Base-by-base conservation (phyloP, 2,888 invertebrate species). In the Rhodophaea formosa region DNA sequence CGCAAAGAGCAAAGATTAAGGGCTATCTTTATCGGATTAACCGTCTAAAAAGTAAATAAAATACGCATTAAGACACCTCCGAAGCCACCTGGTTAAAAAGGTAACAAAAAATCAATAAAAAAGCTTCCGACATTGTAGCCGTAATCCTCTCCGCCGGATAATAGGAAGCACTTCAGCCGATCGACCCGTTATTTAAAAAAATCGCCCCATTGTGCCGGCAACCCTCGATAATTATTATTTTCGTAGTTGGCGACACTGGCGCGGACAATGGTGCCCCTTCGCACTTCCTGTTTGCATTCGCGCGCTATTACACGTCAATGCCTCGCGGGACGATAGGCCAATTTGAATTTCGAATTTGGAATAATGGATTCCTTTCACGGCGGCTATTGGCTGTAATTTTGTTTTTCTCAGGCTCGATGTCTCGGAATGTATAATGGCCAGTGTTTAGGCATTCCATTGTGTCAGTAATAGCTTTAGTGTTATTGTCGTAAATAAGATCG, bases 291-390 rank as follows among this genome's bases (percentile, higher is more conserved):
- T 89, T 89, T 90, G 85, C 87, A 75, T 86, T 90, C 88, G 89
- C 90, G 90, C 89, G 88, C 90, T 89, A 89, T 91, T 91, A 87
- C 88, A 88, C 90, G 87, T 84, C 84, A 89, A 88, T 88, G 82
- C 82, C 78, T 77, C 75, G 78, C 78, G 79, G 82, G 77, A 76
- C 79, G 80, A 86, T 86, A 82, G 87, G 89, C 87, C 88, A 88
- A 90, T 90, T 89, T 88, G 84, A 89, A 90, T 88, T 88, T 82
- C 71, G 85, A 79, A 85, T 82, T 78, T 76, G 71, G 77, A 77
- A 85, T 80, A 87, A 86, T 88, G 79, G 86, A 80, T 77, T 74
- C 80, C 77, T 79, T 88, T 87, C 76, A 77, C 59, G 66, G 67
- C 70, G 71, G 69, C 72, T 77, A 80, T 80, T 76, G 80, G 76